Evolutionary conservation across 2,113 vertebrate genomes (phyloP).

Genomic region (Chrysemys picta): DNA sequence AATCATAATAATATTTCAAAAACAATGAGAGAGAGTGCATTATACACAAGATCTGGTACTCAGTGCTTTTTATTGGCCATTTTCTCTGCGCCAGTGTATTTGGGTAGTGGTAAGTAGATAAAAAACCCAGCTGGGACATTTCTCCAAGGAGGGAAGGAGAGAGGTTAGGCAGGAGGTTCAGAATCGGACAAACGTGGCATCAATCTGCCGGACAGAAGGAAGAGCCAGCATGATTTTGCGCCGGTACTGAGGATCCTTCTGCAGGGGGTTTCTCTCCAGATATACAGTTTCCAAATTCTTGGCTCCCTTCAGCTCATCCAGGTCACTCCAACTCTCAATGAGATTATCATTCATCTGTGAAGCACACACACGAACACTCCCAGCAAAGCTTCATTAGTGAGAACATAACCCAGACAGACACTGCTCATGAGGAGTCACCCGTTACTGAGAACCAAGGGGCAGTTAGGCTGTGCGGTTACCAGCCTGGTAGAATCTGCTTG

Average conservation of each 20-base stretch:
- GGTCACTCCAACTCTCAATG: slow-evolving; percentile 94
- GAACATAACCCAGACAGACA: fast-evolving
- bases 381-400: background rate
- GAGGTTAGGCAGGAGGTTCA: slow-evolving; percentile 73
- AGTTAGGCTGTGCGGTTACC: background rate
- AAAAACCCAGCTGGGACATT: slow-evolving; percentile 61
- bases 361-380: background rate
- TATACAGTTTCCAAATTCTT: slow-evolving; percentile 93
- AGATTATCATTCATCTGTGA: slow-evolving; percentile 98
- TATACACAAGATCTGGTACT: slow-evolving; percentile 43
- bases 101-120: slow-evolving; percentile 62
- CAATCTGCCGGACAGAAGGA: slow-evolving; percentile 94
- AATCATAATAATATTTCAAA: slow-evolving; percentile 54
- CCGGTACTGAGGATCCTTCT: slow-evolving; percentile 97
- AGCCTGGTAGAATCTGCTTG: fast-evolving
- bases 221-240: slow-evolving; percentile 97
- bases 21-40: slow-evolving; percentile 49
- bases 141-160: slow-evolving; percentile 7
- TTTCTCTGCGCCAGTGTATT: slow-evolving; percentile 50
- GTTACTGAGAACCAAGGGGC: fast-evolving
- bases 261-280: slow-evolving; percentile 95
- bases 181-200: slow-evolving; percentile 96
- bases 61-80: slow-evolving; percentile 71
- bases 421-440: background rate
- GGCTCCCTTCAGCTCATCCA: slow-evolving; percentile 95